Evolutionary conservation across 2,888 invertebrate genomes (phyloP).

Genomic region (Argyresthia albistria): DNA sequence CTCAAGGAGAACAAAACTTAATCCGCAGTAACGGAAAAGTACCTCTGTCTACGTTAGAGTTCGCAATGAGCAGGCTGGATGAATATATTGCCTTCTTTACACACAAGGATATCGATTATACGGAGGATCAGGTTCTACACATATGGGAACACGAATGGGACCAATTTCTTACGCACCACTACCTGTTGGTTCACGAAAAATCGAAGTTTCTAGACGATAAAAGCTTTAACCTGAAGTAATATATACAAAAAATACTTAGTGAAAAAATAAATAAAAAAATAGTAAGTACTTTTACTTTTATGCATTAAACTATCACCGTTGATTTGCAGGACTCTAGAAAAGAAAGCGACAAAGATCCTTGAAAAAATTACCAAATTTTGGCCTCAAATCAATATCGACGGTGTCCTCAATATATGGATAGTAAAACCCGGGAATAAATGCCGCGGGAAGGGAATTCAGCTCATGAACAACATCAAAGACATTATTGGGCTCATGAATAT

Average conservation of each 20-base stretch:
- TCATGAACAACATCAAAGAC: conserved; percentile 89
- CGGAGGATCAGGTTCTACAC: conserved; percentile 73
- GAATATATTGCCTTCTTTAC: conserved; percentile 82
- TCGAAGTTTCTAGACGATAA: conserved; percentile 62
- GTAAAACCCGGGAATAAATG: conserved; percentile 96
- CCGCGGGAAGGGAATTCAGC: conserved; percentile 89
- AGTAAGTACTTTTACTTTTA: background rate
- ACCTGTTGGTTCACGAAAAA: conserved; percentile 77
- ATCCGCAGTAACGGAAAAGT: conserved; percentile 76
- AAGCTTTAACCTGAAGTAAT: conserved; percentile 40
- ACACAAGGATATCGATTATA: conserved; percentile 84
- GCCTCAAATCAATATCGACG: conserved; percentile 90
- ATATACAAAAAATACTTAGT: background rate
- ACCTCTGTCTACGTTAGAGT: conserved; percentile 83
- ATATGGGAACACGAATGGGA: conserved; percentile 94
- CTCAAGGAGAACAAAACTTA: conserved; percentile 61
- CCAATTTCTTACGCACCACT: conserved; percentile 81
- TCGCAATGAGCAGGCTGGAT: conserved; percentile 84
- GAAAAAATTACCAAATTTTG: conserved; percentile 79
- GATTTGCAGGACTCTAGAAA: conserved; percentile 53
- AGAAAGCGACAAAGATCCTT: conserved; percentile 73
- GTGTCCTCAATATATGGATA: conserved; percentile 92
- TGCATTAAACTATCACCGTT: background rate
- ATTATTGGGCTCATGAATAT: conserved; percentile 82
- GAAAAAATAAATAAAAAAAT: too few species aligned